Base-by-base conservation (phyloP, 1,140 invertebrate genomes). In the Drosophila prosaltans region DNA sequence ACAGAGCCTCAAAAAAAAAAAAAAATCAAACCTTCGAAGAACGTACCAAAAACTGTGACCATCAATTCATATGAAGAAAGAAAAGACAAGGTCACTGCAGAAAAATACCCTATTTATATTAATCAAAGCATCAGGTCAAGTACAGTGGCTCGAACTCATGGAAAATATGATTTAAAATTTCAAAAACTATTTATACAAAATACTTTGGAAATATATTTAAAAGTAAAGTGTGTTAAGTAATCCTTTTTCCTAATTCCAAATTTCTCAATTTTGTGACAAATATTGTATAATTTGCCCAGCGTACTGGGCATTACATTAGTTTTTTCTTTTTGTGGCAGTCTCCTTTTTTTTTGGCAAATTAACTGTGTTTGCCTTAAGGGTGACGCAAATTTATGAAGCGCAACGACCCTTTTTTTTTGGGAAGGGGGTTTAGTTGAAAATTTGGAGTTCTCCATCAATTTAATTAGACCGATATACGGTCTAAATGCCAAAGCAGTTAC, bases 11-110 rank as follows among this genome's bases (percentile, higher is more conserved):
- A 63, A 75, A 74, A 51, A 41, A 57, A 9, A 65, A 28, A 21
- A 67, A 59, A 76, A 76, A 54, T 65, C 65, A 76, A 41, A 60
- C 10, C 62, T 36, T 36, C 26, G 16, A 30, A 5, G 59, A 43
- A 28, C 28, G 63, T 63, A 69, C 51, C 57, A 76, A 76, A 54
- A 69, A 39, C 39, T 48, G 45, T 48, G 45, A 51, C 45, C 24
- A 51, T 51, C 24, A 51, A 26, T 51, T 51, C 45, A 51, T 21
- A 26, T 51, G 45, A 48, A 48, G 21, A 51, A 51, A 10, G 7
- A 24, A 51, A 11, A 51, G 24, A 51, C 45, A 51, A 51, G 45
- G 45, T 26, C 45, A 3, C 45, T 51, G 21, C 45, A 51, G 45
- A 51, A 51, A 51, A 51, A 26, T 26, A 51, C 21, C 8, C 21